A percentile compares a stretch with the other conserved stretches of the same genome.
phyloP scores from a whole-genome alignment of 2,888 invertebrate species.

The Apamea epomidion region DNA sequence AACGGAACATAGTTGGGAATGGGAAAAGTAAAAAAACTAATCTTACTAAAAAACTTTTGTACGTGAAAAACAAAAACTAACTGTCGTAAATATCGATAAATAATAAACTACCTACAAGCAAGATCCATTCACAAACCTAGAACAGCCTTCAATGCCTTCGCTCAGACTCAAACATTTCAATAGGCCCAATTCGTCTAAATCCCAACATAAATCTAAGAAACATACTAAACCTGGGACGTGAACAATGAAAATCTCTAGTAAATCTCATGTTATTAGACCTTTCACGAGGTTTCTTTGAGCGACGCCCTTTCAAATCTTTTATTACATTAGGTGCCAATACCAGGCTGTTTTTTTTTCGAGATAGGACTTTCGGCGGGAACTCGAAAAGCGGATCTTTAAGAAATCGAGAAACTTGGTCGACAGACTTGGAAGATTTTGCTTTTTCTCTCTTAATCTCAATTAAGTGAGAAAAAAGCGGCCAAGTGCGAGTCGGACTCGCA shows the following conservation, averaged over 20 bases:
- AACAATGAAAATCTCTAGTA: slow-evolving; percentile 24
- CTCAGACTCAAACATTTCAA: slow-evolving; percentile 5
- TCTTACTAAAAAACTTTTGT: too few species aligned
- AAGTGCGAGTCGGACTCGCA: too few species aligned
- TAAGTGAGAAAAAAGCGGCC: background rate
- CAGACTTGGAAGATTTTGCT: too few species aligned
- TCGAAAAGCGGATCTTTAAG: background rate
- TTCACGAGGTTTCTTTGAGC: slow-evolving; percentile 4
- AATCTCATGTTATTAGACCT: slow-evolving; percentile 11
- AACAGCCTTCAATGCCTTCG: background rate
- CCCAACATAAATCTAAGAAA: slow-evolving; percentile 14
- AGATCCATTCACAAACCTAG: background rate
- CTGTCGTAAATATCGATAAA: background rate
- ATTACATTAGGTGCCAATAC: background rate
- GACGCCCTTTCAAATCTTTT: slow-evolving; percentile 1
- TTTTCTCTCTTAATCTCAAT: background rate
- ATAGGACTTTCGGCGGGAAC: background rate
- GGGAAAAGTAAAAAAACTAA: too few species aligned
- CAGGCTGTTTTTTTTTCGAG: background rate
- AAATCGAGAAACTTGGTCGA: background rate
- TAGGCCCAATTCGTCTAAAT: background rate
- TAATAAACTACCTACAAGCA: background rate
- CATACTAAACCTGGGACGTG: background rate
- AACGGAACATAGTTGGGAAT: background rate
- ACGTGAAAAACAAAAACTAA: background rate